Base-by-base conservation (phyloP, 2,113 vertebrate species). In the Python bivittatus region DNA sequence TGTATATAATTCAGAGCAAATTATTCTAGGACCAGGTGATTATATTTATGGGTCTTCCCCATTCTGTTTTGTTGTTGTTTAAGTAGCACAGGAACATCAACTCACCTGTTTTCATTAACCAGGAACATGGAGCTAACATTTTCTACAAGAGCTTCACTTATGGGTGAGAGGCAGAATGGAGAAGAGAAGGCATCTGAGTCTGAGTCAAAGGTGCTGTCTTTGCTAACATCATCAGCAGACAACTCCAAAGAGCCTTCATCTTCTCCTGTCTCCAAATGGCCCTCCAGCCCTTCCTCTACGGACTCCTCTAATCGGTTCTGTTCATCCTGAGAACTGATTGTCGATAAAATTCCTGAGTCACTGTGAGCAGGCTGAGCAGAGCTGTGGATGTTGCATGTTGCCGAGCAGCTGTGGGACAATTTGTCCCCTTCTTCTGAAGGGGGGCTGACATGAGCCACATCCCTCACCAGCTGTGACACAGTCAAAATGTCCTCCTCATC, bases 161-260 rank as follows among this genome's bases (percentile, higher is more conserved):
- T 97, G 6, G 99, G 99, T 0, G 99, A 99, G 94, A 99, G 97
- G 97, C 99, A 99, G 97, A 99, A 99, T 0, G 99, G 99, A 0
- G 99, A 99, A 84, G 99, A 99, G 97, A 99, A 99, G 91, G 99
- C 98, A 92, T 99, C 99, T 0, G 99, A 99, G 95, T 99, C 99
- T 0, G 99, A 99, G 79, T 99, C 99, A 42, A 99, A 98, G 84
- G 98, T 99, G 94, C 99, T 99, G 97, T 99, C 99, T 25, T 98
- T 97, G 97, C 99, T 99, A 97, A 98, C 98, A 0, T 99, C 98
- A 0, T 99, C 99, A 0, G 97, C 97, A 0, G 98, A 99, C 95
- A 99, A 98, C 96, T 98, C 99, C 92, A 98, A 94, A 89, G 99
- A 99, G 91, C 98, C 98, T 94, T 99, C 99, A 0, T 99, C 98